Conservation (phyloP, 2,888 invertebrate species). For the Nasonovia ribisnigri region DNA sequence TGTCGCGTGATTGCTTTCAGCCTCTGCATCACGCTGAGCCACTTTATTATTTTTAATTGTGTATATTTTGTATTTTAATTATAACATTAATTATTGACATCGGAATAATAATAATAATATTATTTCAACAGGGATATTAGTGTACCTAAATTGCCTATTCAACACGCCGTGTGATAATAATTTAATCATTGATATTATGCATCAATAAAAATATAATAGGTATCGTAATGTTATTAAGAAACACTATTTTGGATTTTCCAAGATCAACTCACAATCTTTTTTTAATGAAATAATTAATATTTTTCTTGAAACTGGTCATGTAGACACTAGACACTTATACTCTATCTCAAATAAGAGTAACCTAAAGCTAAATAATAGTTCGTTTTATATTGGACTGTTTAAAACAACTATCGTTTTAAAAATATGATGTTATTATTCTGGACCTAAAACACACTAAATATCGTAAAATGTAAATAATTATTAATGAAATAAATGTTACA, state of each 20-base stretch:
- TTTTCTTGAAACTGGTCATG: background rate
- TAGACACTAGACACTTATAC: too few species aligned
- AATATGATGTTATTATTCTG: background rate
- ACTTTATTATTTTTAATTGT: background rate
- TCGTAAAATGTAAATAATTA: background rate
- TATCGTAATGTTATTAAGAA: background rate
- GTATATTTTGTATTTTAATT: background rate
- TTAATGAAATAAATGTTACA: too few species aligned
- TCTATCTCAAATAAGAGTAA: background rate
- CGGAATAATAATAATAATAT: background rate
- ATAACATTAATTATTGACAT: background rate
- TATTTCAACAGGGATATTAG: background rate
- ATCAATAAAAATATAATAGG: background rate
- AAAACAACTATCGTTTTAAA: background rate
- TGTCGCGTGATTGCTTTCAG: too few species aligned
- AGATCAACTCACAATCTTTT: background rate
- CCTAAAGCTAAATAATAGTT: too few species aligned
- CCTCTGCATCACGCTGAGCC: too few species aligned
- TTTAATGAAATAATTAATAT: background rate
- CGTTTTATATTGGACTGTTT: background rate
- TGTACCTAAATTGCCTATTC: background rate
- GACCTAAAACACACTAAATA: too few species aligned
- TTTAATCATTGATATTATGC: background rate
- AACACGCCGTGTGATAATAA: background rate
- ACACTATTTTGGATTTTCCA: background rate